These are phyloP conservation scores for Epizoanthus rinbou DNA, from an alignment of 92 coral and sea anemone species.

Conservation along the genomic window DNA sequence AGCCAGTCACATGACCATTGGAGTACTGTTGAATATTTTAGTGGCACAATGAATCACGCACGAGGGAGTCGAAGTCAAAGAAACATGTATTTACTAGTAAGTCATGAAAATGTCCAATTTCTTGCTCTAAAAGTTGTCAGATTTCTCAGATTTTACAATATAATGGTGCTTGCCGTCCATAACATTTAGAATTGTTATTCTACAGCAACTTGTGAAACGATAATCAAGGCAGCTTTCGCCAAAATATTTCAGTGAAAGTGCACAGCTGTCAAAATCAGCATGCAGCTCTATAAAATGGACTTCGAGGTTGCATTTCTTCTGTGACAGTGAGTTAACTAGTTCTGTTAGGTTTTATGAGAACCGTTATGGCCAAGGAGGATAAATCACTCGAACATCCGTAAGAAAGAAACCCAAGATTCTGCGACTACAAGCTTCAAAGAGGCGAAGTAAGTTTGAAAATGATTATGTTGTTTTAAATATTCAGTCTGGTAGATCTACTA, in stretches of 20 bases:
- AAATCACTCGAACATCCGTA: too few species aligned
- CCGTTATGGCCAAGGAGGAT: too few species aligned
- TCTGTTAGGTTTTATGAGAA: too few species aligned
- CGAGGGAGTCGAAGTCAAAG: neutral
- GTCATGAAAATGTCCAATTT: neutral
- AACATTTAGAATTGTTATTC: neutral
- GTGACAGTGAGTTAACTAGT: too few species aligned
- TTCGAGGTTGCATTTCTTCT: too few species aligned
- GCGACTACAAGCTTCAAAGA: too few species aligned
- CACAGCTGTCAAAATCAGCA: too few species aligned
- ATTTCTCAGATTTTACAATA: neutral
- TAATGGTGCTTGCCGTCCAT: neutral
- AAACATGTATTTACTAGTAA: neutral
- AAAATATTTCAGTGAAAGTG: neutral
- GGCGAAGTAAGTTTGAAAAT: too few species aligned
- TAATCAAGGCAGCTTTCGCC: neutral
- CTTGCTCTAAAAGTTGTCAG: neutral
- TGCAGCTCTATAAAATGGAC: too few species aligned
- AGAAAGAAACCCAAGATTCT: too few species aligned
- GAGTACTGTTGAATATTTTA: slow-evolving; percentile 9
- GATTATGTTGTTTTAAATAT: too few species aligned
- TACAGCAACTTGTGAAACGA: neutral
- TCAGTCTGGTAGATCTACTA: too few species aligned
- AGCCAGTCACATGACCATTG: slow-evolving; percentile 34
- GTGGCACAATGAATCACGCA: neutral